Conservation (phyloP, 2,797 vertebrate genomes). For the Luscinia megarhynchos region DNA sequence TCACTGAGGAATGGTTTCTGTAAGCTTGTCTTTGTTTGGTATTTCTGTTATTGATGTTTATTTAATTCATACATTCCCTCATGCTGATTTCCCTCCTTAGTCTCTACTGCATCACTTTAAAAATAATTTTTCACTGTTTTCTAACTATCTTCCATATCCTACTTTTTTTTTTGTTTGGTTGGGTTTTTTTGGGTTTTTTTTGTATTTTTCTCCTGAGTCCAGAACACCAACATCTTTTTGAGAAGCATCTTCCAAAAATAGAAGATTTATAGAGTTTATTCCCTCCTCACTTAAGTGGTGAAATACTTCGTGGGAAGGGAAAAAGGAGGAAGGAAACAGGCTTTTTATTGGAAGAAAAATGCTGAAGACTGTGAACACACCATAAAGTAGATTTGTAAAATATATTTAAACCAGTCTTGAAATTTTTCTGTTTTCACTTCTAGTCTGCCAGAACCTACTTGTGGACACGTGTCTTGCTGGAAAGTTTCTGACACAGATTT, state of each 20-base stretch:
- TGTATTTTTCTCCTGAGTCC: background rate
- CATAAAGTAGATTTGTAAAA: background rate
- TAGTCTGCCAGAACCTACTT: background rate
- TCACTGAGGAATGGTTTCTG: background rate
- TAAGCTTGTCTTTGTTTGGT: background rate
- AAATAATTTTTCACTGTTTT: background rate
- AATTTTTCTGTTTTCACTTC: background rate
- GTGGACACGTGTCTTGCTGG: accelerated
- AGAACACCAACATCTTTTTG: background rate
- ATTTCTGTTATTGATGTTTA: background rate
- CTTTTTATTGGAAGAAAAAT: background rate
- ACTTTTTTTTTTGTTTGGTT: background rate
- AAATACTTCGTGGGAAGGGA: background rate
- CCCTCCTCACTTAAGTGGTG: background rate
- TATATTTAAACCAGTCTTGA: background rate
- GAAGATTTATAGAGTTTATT: background rate
- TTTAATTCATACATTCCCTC: background rate
- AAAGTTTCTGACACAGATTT: background rate
- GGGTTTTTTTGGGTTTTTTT: too few relatives aligned
- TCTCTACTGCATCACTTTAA: background rate
- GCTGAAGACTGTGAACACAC: background rate
- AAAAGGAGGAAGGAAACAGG: background rate
- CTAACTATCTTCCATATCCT: background rate
- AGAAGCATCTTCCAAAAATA: background rate
- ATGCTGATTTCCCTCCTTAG: background rate